Conservation (phyloP, 2,113 vertebrate species). For the Pampusana beccarii region DNA sequence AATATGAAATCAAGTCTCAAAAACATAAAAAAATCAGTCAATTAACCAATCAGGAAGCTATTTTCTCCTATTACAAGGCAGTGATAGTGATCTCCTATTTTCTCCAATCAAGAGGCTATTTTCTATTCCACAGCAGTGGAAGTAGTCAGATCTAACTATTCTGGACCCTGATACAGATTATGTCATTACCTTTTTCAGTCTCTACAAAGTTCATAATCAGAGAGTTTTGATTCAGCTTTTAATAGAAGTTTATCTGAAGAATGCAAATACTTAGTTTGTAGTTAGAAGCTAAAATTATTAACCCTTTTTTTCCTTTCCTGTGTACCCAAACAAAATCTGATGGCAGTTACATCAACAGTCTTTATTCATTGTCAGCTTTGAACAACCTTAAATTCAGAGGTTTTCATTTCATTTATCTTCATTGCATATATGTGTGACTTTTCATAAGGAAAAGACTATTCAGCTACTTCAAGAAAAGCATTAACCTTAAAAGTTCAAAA, state of each 20-base stretch:
- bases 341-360: not conserved
- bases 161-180: not conserved
- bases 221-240: not conserved
- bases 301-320: not conserved
- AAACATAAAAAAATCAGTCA: not conserved
- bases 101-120: not conserved
- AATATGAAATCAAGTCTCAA: not conserved
- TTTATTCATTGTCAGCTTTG: not conserved
- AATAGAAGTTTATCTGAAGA: not conserved
- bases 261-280: not conserved
- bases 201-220: not conserved
- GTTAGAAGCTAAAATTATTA: not conserved
- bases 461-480: not conserved
- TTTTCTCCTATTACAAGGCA: too few species aligned
- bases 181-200: not conserved
- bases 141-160: not conserved
- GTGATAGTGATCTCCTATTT: too few species aligned
- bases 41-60: not conserved
- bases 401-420: not conserved
- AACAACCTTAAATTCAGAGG: not conserved
- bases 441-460: not conserved
- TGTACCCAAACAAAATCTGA: not conserved
- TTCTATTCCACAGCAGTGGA: not conserved
- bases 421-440: not conserved
- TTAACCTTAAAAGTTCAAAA: not conserved